A percentile compares a stretch with the other conserved stretches of the same genome.
Evolutionary conservation across 2,888 invertebrate species (phyloP).

Genomic region (Watsonalla binaria): DNA sequence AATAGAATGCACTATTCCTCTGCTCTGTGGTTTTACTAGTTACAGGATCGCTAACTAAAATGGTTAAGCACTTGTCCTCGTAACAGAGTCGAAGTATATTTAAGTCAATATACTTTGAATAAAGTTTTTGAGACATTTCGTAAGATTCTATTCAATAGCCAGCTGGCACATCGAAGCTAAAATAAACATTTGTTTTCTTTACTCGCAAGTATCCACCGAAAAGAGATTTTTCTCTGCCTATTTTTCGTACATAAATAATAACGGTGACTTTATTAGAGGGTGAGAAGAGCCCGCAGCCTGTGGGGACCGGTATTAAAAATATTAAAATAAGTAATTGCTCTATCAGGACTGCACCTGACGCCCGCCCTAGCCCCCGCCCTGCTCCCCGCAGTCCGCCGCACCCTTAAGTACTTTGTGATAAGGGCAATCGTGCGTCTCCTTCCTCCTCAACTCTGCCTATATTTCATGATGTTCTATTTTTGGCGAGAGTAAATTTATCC

Average conservation of each 20-base stretch:
- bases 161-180: neutral
- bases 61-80: neutral
- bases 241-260: slow-evolving; percentile 43
- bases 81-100: too few relatives aligned
- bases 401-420: slow-evolving; percentile 50
- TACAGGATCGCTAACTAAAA: neutral
- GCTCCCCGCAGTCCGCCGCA: slow-evolving; percentile 32
- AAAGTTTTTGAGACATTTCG: neutral
- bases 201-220: slow-evolving; percentile 9
- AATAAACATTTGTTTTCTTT: slow-evolving; percentile 3
- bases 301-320: slow-evolving; percentile 61
- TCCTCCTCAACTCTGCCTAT: slow-evolving; percentile 21
- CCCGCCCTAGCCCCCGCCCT: slow-evolving; percentile 31
- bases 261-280: slow-evolving; percentile 42
- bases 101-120: too few relatives aligned
- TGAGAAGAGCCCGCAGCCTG: slow-evolving; percentile 40
- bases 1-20: slow-evolving; percentile 8
- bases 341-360: slow-evolving; percentile 67
- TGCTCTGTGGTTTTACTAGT: too few relatives aligned
- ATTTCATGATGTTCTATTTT: slow-evolving; percentile 27
- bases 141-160: neutral
- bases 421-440: slow-evolving; percentile 40
- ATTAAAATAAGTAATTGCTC: slow-evolving; percentile 72
- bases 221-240: slow-evolving; percentile 17
- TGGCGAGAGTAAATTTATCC: slow-evolving; percentile 23